These are phyloP conservation scores for Brassicogethes aeneus DNA, from an alignment of 2,888 invertebrate species.

Conservation along the genomic window DNA sequence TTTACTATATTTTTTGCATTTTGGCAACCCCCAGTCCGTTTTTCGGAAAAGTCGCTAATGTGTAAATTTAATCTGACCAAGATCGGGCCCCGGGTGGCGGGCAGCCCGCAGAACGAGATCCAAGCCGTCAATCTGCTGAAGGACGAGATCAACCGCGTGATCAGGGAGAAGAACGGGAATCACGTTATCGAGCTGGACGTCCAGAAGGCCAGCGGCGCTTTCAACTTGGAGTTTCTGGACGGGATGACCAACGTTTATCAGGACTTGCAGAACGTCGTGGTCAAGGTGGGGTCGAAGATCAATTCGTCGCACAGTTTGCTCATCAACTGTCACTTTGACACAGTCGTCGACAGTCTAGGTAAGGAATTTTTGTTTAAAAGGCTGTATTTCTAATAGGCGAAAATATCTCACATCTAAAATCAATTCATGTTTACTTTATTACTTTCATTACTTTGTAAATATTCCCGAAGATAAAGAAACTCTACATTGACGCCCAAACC, in stretches of 20 bases:
- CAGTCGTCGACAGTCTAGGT: conserved; percentile 66
- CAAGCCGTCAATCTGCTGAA: conserved; percentile 45
- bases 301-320: conserved; percentile 51
- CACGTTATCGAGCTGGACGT: conserved; percentile 47
- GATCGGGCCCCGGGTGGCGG: conserved; percentile 54
- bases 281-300: conserved; percentile 50
- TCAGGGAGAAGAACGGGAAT: conserved; percentile 40
- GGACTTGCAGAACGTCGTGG: conserved; percentile 59
- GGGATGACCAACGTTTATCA: conserved; percentile 65
- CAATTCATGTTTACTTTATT: conserved; percentile 4
- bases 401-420: background rate
- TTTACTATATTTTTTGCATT: no score
- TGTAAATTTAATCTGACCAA: no score
- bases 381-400: conserved; percentile 5
- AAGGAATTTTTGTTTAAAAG: conserved; percentile 21
- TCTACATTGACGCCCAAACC: background rate
- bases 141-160: conserved; percentile 40
- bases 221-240: conserved; percentile 59
- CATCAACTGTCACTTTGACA: conserved; percentile 72
- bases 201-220: conserved; percentile 58
- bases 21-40: no score
- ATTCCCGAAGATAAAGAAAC: no score
- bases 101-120: conserved; percentile 60
- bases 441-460: background rate
- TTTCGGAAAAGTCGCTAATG: no score